Evolutionary conservation across 2,113 vertebrate species (phyloP).

Genomic region (Pterocles orientalis): DNA sequence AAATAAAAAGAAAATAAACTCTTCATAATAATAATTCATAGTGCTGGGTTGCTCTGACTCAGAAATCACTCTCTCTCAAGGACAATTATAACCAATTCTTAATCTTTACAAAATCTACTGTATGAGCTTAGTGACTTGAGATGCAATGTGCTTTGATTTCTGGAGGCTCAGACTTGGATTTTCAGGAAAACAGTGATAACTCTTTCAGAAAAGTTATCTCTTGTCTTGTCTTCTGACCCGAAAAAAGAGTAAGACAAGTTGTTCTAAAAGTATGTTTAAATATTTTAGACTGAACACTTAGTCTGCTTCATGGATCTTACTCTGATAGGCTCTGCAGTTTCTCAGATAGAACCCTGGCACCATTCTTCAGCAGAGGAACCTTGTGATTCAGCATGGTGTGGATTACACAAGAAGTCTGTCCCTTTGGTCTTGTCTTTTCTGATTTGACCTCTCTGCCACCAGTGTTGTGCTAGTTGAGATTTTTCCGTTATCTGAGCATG

Average conservation of each 20-base stretch:
- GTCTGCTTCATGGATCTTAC: neutral
- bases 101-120: neutral
- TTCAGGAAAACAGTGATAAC: neutral
- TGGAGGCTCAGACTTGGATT: neutral
- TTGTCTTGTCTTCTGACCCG: neutral
- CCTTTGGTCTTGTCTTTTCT: neutral
- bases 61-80: conserved; percentile 24
- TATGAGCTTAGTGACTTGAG: neutral
- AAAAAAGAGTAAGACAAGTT: neutral
- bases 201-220: neutral
- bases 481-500: neutral
- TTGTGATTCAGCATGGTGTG: neutral
- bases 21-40: conserved; percentile 6
- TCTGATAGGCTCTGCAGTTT: neutral
- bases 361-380: neutral
- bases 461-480: neutral
- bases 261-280: neutral
- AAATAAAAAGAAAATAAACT: conserved; percentile 65
- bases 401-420: neutral
- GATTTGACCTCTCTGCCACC: neutral
- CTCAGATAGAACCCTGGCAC: neutral
- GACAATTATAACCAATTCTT: conserved; percentile 13
- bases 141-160: neutral
- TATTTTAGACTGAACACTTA: neutral
- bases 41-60: conserved; percentile 14